Evolutionary conservation across 2,888 invertebrate genomes (phyloP).

Genomic region (Limnephilus lunatus): DNA sequence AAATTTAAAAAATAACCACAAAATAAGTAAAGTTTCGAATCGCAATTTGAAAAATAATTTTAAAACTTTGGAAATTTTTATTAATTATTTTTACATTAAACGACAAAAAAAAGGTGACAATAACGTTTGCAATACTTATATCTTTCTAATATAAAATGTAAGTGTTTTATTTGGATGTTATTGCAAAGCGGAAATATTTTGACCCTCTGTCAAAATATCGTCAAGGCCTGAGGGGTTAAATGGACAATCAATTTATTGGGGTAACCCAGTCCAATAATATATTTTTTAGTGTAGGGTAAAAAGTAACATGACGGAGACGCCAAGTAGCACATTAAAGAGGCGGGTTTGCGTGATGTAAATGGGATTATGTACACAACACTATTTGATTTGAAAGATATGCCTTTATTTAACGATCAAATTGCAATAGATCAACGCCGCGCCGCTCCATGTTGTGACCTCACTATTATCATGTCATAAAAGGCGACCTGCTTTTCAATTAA

Average conservation of each 20-base stretch:
- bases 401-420: slow-evolving; percentile 2
- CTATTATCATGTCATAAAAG: not conserved
- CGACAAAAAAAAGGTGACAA: too few relatives aligned
- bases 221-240: too few relatives aligned
- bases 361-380: not conserved
- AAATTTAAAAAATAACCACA: too few relatives aligned
- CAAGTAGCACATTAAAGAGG: not conserved
- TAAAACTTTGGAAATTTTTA: too few relatives aligned
- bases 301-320: not conserved
- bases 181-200: too few relatives aligned
- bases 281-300: not conserved
- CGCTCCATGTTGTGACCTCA: not conserved
- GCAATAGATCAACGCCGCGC: not conserved
- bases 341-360: not conserved
- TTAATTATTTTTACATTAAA: too few relatives aligned
- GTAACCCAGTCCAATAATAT: not conserved
- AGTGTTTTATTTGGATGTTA: too few relatives aligned
- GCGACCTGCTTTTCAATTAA: slow-evolving; percentile 2
- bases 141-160: too few relatives aligned
- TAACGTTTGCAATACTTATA: too few relatives aligned
- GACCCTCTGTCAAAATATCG: too few relatives aligned
- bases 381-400: slow-evolving; percentile 2
- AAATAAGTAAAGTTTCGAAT: too few relatives aligned
- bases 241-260: not conserved
- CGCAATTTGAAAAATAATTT: too few relatives aligned